Evolutionary conservation across 2,888 invertebrate species (phyloP).

Genomic region (Syrista parreyssii): DNA sequence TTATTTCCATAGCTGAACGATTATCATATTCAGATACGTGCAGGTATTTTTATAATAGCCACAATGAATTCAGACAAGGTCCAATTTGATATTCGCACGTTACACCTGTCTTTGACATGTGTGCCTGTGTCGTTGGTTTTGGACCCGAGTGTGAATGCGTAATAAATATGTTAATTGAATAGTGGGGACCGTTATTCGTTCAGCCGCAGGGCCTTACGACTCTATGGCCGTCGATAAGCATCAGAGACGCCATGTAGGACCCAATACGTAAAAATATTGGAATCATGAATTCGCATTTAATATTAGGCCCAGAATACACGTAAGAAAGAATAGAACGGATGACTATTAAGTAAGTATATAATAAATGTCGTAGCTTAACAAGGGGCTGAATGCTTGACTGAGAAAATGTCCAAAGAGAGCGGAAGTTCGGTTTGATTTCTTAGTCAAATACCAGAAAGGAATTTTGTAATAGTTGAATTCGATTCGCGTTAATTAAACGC

Average conservation of each 20-base stretch:
- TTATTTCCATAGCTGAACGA: not conserved
- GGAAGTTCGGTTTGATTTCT: not conserved
- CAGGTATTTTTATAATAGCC: not conserved
- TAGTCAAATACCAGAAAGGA: not conserved
- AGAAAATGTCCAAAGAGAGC: not conserved
- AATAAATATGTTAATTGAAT: slow-evolving; percentile 49
- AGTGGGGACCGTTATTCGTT: slow-evolving; percentile 39
- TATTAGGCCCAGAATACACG: not conserved
- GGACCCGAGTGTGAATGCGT: not conserved
- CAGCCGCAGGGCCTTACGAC: not conserved
- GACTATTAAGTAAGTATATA: not conserved
- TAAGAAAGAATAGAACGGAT: not conserved
- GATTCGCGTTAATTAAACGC: not conserved
- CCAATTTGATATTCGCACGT: not conserved
- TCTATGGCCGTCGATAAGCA: not conserved
- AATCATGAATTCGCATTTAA: not conserved
- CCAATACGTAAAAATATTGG: not conserved
- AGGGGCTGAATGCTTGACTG: not conserved
- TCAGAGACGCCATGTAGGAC: not conserved
- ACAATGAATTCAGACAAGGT: not conserved
- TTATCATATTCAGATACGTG: not conserved
- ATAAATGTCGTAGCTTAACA: not conserved
- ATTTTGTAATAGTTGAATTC: not conserved
- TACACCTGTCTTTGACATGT: not conserved
- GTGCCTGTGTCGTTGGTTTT: not conserved